phyloP scores from a whole-genome alignment of 2,888 invertebrate species.

The Unio pictorum region DNA sequence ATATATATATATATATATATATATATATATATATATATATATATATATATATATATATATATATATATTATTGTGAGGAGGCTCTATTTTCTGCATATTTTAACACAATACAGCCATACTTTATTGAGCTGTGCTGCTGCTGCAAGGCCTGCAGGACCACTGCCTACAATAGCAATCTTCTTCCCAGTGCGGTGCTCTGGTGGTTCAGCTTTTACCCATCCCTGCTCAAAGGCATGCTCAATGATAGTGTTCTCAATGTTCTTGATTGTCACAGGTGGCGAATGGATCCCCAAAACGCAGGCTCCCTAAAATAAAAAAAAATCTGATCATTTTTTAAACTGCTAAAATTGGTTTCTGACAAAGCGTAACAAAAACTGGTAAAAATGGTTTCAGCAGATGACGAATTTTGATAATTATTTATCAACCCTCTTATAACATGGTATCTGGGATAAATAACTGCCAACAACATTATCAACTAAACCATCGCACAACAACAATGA shows the following conservation, averaged over 20 bases:
- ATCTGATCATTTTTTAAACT: too few species aligned
- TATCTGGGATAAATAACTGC: too few species aligned
- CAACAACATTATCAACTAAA: too few species aligned
- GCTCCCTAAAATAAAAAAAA: conserved; percentile 78
- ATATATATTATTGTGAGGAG: too few species aligned
- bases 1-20: too few species aligned
- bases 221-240: conserved; percentile 96
- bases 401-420: background rate
- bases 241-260: conserved; percentile 99
- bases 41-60: too few species aligned
- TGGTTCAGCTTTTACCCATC: conserved; percentile 90
- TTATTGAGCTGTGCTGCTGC: conserved; percentile 98
- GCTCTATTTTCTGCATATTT: too few species aligned
- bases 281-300: conserved; percentile 95
- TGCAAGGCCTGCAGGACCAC: conserved; percentile 91
- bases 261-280: conserved; percentile 98
- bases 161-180: conserved; percentile 91
- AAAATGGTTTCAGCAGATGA: background rate
- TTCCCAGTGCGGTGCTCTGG: conserved; percentile 85
- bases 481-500: too few species aligned
- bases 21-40: too few species aligned
- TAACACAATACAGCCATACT: conserved; percentile 37
- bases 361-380: too few species aligned
- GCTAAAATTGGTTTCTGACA: too few species aligned
- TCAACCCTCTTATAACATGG: too few species aligned